phyloP scores from a whole-genome alignment of 2,113 vertebrate species.

The Anguilla rostrata region DNA sequence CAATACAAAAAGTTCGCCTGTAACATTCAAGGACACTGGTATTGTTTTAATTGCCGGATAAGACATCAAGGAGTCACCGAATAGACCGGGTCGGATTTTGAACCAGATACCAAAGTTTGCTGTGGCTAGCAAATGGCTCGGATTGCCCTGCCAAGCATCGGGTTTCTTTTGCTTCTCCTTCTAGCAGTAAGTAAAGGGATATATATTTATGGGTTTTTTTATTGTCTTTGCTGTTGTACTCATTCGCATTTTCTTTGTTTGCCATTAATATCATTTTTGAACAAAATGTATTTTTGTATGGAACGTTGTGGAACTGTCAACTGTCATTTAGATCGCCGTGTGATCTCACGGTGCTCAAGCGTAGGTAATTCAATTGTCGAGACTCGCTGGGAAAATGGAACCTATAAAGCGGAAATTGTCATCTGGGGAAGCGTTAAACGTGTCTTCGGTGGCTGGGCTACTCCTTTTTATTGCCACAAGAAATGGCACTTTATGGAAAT shows the following conservation, averaged over 20 bases:
- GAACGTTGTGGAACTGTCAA: not conserved
- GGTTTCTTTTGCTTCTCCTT: not conserved
- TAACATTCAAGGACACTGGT: not conserved
- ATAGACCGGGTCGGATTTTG: not conserved
- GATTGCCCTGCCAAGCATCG: not conserved
- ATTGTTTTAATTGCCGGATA: not conserved
- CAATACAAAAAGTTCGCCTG: not conserved
- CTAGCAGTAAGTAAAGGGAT: not conserved
- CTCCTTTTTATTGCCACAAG: not conserved
- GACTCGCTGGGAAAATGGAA: not conserved
- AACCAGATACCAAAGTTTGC: not conserved
- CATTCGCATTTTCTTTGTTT: not conserved
- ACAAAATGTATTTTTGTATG: not conserved
- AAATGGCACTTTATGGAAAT: not conserved
- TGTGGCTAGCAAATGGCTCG: slow-evolving; percentile 4
- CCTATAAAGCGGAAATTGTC: not conserved
- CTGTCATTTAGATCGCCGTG: not conserved
- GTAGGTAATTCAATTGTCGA: no score
- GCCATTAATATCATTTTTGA: not conserved
- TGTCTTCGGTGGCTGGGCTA: not conserved
- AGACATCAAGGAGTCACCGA: not conserved
- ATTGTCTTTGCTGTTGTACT: not conserved
- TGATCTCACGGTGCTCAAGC: not conserved
- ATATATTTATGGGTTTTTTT: not conserved
- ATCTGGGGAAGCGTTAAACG: not conserved